phyloP scores from a whole-genome alignment of 2,113 vertebrate species.

The Gnathonemus echidnorhynchus region DNA sequence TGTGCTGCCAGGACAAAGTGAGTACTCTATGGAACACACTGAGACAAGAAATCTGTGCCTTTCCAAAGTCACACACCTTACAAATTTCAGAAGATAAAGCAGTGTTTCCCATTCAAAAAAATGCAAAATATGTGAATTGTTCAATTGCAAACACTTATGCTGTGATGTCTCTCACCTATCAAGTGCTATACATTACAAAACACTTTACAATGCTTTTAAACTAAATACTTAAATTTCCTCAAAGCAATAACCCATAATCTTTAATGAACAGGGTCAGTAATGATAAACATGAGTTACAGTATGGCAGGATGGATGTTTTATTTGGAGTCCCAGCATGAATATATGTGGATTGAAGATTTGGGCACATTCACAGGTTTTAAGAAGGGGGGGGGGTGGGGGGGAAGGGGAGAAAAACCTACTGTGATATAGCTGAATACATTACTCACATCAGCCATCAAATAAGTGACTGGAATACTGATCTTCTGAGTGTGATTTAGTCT shows the following conservation, averaged over 20 bases:
- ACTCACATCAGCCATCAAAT: background rate
- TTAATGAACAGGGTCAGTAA: conserved; percentile 6
- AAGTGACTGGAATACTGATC: background rate
- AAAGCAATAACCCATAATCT: conserved; percentile 13
- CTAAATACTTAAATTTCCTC: conserved; percentile 14
- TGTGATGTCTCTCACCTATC: background rate
- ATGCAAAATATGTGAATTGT: background rate
- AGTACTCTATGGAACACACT: background rate
- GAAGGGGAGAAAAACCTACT: background rate
- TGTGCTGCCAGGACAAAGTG: background rate
- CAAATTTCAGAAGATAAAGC: background rate
- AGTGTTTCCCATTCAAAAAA: background rate
- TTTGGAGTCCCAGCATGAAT: conserved; percentile 7
- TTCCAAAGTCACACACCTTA: background rate
- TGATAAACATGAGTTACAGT: background rate
- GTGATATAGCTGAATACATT: background rate
- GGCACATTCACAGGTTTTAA: background rate
- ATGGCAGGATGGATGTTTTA: background rate
- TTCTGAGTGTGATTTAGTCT: background rate
- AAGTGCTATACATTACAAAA: background rate
- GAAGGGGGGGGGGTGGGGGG: background rate
- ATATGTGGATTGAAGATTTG: background rate
- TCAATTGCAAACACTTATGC: conserved; percentile 2
- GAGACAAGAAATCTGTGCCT: background rate
- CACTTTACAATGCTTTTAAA: background rate